These are phyloP conservation scores for Emys orbicularis DNA, from an alignment of 2,797 vertebrate genomes.

Conservation along the genomic window DNA sequence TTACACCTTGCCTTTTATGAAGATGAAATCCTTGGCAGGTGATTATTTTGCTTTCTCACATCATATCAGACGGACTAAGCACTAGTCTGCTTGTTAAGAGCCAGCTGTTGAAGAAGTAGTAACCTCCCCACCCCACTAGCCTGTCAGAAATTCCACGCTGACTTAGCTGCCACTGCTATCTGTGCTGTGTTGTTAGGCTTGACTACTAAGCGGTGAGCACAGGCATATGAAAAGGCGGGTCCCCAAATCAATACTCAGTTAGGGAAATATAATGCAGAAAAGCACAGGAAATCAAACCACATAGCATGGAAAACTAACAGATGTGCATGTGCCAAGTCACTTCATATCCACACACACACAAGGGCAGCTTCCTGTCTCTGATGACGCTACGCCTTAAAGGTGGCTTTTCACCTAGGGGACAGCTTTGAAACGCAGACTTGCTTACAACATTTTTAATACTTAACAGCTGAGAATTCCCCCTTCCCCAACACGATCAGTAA, in stretches of 20 bases:
- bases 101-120: conserved; percentile 64
- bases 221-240: neutral
- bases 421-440: neutral
- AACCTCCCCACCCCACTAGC: neutral
- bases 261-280: neutral
- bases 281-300: neutral
- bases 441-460: neutral
- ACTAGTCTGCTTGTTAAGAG: conserved; percentile 62
- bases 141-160: neutral
- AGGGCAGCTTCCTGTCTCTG: fast-evolving
- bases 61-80: conserved; percentile 70
- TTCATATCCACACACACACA: neutral
- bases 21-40: conserved; percentile 77
- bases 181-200: neutral
- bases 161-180: neutral
- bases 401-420: neutral
- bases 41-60: conserved; percentile 81
- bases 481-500: neutral
- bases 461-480: neutral
- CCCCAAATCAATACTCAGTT: neutral
- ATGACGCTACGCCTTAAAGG: fast-evolving
- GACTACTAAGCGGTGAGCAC: neutral
- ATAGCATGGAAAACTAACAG: neutral
- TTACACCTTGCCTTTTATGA: conserved; percentile 75
- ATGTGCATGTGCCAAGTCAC: fast-evolving